Percentiles rank a stretch among this genome's conserved stretches.
These are phyloP conservation scores for Aporophyla lueneburgensis DNA, from an alignment of 2,888 invertebrate species.

Conservation along the genomic window DNA sequence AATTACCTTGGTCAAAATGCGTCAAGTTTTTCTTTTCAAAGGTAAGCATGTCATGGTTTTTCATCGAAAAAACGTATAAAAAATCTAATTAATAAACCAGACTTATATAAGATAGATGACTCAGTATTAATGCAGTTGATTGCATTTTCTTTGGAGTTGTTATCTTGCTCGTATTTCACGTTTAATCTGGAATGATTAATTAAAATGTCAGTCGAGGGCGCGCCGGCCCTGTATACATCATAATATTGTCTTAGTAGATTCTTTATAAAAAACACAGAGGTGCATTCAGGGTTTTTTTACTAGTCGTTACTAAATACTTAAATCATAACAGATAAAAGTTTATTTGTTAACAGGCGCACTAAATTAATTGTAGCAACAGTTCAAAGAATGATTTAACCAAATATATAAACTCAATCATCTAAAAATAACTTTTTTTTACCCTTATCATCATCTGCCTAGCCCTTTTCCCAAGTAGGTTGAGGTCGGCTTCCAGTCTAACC, in stretches of 20 bases:
- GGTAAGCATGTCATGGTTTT: background rate
- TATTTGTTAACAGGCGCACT: background rate
- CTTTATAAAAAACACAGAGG: constrained; percentile 76
- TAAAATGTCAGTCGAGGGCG: constrained; percentile 82
- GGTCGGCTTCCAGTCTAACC: too few species aligned
- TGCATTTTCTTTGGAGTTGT: constrained; percentile 69
- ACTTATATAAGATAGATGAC: constrained; percentile 50
- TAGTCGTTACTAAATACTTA: background rate
- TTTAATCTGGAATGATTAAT: constrained; percentile 89
- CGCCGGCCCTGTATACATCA: constrained; percentile 80
- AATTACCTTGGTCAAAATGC: background rate
- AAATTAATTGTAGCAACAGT: background rate
- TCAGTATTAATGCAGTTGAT: constrained; percentile 58
- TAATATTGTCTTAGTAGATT: constrained; percentile 80
- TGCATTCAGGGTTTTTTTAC: constrained; percentile 65
- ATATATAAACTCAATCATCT: background rate
- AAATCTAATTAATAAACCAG: constrained; percentile 46
- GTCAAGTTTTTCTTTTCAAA: background rate
- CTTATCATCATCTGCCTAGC: too few species aligned
- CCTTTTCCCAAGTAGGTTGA: too few species aligned
- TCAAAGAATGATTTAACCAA: background rate
- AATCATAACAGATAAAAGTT: background rate
- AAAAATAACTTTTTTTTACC: background rate
- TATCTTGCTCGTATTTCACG: constrained; percentile 83
- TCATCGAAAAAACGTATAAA: background rate